A percentile compares a stretch with the other conserved stretches of the same genome.
These are phyloP conservation scores for Dysmachus trigonus DNA, from an alignment of 2,888 invertebrate genomes.

Conservation along the genomic window DNA sequence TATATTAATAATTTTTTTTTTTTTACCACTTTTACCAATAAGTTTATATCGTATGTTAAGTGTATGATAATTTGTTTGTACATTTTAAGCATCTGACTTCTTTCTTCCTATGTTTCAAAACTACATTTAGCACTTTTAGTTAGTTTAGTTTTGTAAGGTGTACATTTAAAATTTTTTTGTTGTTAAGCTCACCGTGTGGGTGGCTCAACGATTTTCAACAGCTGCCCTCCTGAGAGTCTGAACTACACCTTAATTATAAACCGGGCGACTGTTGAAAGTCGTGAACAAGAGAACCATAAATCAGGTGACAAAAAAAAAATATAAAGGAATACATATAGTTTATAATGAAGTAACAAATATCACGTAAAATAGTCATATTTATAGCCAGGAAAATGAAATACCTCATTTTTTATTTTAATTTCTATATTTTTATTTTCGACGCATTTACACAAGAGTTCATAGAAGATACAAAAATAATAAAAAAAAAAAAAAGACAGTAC, in stretches of 20 bases:
- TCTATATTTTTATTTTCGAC: conserved; percentile 41
- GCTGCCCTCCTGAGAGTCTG: conserved; percentile 59
- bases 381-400: conserved; percentile 51
- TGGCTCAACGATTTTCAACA: conserved; percentile 40
- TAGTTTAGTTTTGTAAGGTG: conserved; percentile 21
- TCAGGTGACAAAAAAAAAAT: neutral
- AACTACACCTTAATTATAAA: conserved; percentile 64
- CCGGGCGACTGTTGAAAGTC: conserved; percentile 47
- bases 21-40: neutral
- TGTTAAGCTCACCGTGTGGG: conserved; percentile 2
- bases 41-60: neutral
- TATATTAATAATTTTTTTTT: too few relatives aligned
- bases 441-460: conserved; percentile 12
- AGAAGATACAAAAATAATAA: neutral
- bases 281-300: neutral
- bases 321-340: neutral
- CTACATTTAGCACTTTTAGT: conserved; percentile 20
- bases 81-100: neutral
- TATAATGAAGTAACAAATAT: conserved; percentile 26
- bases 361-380: conserved; percentile 24
- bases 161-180: conserved; percentile 32
- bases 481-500: conserved; percentile 58
- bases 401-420: conserved; percentile 49
- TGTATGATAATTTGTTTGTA: conserved; percentile 27
- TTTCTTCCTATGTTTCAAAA: conserved; percentile 10